Conservation (phyloP, 2,113 vertebrate genomes). For the Coregonus clupeaformis region DNA sequence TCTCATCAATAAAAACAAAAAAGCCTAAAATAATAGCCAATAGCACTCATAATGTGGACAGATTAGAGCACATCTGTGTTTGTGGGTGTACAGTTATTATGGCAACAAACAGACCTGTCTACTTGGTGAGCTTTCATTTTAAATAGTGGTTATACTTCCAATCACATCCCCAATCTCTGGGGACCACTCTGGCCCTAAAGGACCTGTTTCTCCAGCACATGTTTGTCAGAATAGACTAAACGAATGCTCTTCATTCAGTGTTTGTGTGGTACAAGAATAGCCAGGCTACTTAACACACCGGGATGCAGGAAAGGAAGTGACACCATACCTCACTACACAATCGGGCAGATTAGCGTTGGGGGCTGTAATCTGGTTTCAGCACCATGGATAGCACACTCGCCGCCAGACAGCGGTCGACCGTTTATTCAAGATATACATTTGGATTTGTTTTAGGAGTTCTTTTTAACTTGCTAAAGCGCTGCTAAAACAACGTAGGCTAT, state of each 20-base stretch:
- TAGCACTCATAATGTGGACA: no score
- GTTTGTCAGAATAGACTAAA: slow-evolving; percentile 21
- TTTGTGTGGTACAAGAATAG: slow-evolving; percentile 57
- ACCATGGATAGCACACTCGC: slow-evolving; percentile 59
- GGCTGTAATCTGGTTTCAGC: slow-evolving; percentile 70
- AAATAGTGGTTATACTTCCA: no score
- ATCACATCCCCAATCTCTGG: no score
- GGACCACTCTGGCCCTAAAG: neutral
- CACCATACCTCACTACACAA: slow-evolving; percentile 57
- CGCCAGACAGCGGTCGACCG: slow-evolving; percentile 29
- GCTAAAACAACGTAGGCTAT: neutral
- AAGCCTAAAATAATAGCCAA: no score
- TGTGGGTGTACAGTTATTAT: no score
- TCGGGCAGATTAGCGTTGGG: slow-evolving; percentile 58
- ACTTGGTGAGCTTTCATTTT: no score
- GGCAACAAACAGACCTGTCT: no score
- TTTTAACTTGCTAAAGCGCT: neutral
- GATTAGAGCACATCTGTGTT: no score
- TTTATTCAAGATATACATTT: slow-evolving; percentile 5
- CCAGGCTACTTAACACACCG: slow-evolving; percentile 38
- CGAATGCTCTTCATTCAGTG: slow-evolving; percentile 50
- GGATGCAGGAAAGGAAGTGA: slow-evolving; percentile 62
- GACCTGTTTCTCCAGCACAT: neutral
- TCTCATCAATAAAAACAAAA: no score
- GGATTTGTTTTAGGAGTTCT: neutral